Conservation (phyloP, 2,888 invertebrate species). For the Tiliacea citrago region DNA sequence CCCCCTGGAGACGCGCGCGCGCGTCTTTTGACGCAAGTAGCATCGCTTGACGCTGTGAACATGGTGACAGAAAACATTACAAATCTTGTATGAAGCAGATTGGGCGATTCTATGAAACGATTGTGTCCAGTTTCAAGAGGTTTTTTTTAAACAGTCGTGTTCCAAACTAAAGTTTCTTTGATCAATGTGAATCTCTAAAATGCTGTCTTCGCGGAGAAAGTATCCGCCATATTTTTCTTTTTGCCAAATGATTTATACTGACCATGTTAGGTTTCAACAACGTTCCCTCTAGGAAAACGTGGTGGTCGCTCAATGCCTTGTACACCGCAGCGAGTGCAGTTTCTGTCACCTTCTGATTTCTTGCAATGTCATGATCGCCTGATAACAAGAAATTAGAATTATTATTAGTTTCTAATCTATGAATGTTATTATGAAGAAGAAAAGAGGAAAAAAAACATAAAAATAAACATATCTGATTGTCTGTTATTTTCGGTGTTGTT, state of each 20-base stretch:
- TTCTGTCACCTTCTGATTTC: slow-evolving; percentile 97
- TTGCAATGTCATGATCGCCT: slow-evolving; percentile 96
- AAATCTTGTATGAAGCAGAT: not conserved
- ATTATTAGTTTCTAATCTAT: not conserved
- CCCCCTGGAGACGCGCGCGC: too few relatives aligned
- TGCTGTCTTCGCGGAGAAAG: not conserved
- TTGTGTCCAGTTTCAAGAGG: not conserved
- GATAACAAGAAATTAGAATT: slow-evolving; percentile 47
- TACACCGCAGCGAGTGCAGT: slow-evolving; percentile 97
- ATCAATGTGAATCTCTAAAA: not conserved
- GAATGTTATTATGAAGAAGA: not conserved
- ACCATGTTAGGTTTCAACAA: slow-evolving; percentile 99
- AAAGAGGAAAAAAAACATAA: too few relatives aligned
- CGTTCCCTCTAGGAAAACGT: slow-evolving; percentile 98
- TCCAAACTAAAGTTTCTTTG: not conserved
- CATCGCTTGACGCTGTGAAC: too few relatives aligned
- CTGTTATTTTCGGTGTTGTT: too few relatives aligned
- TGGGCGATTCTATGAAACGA: not conserved
- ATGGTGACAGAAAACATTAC: too few relatives aligned
- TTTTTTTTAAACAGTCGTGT: not conserved
- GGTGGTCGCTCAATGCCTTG: slow-evolving; percentile 98
- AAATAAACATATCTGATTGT: too few relatives aligned
- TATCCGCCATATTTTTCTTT: not conserved
- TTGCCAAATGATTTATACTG: not conserved
- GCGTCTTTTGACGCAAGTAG: too few relatives aligned